Conservation (phyloP, 2,797 vertebrate genomes). For the Cheirogaleus major region DNA sequence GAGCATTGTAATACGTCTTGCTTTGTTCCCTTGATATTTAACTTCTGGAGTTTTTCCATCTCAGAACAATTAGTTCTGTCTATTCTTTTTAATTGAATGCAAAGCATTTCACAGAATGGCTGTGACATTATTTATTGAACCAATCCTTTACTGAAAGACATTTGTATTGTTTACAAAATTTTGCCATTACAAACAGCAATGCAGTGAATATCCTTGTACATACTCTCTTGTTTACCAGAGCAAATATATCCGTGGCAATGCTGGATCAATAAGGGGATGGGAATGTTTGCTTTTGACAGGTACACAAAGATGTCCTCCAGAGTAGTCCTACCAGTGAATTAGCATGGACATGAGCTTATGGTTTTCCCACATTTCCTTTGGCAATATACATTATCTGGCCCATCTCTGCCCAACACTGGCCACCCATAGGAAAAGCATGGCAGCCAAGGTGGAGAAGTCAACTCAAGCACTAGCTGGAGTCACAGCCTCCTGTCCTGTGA, state of each 20-base stretch:
- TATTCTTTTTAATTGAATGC: too few relatives aligned
- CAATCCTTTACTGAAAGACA: background rate
- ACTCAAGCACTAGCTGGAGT: background rate
- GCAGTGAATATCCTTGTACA: background rate
- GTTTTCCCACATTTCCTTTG: background rate
- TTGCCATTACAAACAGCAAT: background rate
- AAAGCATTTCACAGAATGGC: background rate
- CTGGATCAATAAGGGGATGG: background rate
- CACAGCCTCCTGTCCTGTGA: background rate
- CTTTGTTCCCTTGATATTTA: background rate
- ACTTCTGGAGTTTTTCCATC: background rate
- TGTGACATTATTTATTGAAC: background rate
- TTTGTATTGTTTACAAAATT: background rate
- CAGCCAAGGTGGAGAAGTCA: background rate
- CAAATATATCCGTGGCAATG: background rate
- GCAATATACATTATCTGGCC: background rate
- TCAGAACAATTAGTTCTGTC: background rate
- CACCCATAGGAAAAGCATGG: background rate
- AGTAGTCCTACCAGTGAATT: background rate
- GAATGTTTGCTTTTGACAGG: background rate
- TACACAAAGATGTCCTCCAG: background rate
- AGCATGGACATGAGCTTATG: fast-evolving
- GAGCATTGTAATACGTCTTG: background rate
- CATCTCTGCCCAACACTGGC: background rate
- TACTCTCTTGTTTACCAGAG: background rate